phyloP scores from a whole-genome alignment of 1,140 invertebrate genomes.

The Anoplophora glabripennis region DNA sequence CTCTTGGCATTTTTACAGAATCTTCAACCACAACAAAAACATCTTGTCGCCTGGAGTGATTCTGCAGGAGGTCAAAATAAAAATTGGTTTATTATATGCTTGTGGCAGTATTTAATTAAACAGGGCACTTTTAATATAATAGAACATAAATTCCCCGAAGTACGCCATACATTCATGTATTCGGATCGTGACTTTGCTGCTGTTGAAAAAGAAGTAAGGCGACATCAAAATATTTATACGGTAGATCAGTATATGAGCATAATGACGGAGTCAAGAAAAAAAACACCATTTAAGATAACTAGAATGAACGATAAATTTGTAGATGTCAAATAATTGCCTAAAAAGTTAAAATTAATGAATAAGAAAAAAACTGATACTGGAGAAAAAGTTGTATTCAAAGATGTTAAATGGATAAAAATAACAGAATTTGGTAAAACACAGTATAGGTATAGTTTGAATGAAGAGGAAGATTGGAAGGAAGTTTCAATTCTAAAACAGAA shows the following conservation, averaged over 20 bases:
- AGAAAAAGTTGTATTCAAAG: too few species aligned
- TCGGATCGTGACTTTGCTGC: slow-evolving; percentile 27
- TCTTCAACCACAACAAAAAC: too few species aligned
- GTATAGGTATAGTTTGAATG: too few species aligned
- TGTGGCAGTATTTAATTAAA: slow-evolving; percentile 21
- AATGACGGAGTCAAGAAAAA: slow-evolving; percentile 18
- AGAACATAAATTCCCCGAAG: slow-evolving; percentile 30
- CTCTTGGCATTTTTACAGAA: neutral
- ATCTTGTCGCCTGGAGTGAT: slow-evolving; percentile 30
- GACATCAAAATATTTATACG: slow-evolving; percentile 20
- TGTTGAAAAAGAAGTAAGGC: slow-evolving; percentile 25
- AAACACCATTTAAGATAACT: slow-evolving; percentile 8
- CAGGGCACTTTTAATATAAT: slow-evolving; percentile 14
- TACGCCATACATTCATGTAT: slow-evolving; percentile 25
- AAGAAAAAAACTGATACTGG: too few species aligned
- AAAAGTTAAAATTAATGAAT: too few species aligned
- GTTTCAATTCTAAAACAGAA: too few species aligned
- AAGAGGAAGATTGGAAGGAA: too few species aligned
- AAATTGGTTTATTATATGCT: slow-evolving; percentile 26
- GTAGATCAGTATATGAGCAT: slow-evolving; percentile 26
- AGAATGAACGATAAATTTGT: slow-evolving; percentile 18
- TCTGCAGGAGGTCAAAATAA: slow-evolving; percentile 30
- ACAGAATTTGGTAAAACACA: too few species aligned
- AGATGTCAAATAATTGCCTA: slow-evolving; percentile 10
- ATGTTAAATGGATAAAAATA: too few species aligned